Percentiles rank a stretch among this genome's conserved stretches.
Evolutionary conservation across 2,113 vertebrate species (phyloP).

Genomic region (Patagioenas fasciata): DNA sequence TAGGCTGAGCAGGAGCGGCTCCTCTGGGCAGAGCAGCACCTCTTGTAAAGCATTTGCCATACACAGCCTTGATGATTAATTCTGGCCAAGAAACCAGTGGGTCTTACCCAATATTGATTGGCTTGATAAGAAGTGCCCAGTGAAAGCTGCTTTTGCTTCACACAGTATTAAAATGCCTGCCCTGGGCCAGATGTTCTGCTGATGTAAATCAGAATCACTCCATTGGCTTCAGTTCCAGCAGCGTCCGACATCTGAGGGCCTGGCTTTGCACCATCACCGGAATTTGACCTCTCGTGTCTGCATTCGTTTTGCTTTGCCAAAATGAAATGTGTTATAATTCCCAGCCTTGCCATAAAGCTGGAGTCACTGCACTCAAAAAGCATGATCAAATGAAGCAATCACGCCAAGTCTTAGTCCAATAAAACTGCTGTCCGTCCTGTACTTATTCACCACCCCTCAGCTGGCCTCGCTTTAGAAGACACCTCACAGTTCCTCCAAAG

Average conservation of each 20-base stretch:
- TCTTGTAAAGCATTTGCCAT: not conserved
- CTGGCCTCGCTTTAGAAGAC: not conserved
- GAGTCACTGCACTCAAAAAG: not conserved
- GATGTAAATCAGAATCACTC: not conserved
- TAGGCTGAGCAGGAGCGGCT: not conserved
- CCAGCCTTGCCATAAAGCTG: not conserved
- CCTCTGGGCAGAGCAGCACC: not conserved
- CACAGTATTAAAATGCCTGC: rapidly evolving
- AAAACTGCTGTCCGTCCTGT: not conserved
- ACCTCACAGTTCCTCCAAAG: not conserved
- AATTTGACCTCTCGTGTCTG: not conserved
- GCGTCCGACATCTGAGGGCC: not conserved
- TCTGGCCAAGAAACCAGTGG: not conserved
- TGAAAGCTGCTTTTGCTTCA: not conserved
- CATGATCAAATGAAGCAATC: rapidly evolving
- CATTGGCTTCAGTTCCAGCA: not conserved
- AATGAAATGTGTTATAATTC: not conserved
- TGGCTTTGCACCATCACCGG: not conserved
- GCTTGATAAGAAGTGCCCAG: not conserved
- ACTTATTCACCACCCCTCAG: not conserved
- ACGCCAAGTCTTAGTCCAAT: rapidly evolving
- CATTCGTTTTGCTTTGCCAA: not conserved
- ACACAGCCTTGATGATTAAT: rapidly evolving
- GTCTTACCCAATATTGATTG: rapidly evolving
- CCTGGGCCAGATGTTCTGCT: not conserved